Percentiles rank a stretch among this genome's conserved stretches.
Evolutionary conservation across 2,888 invertebrate genomes (phyloP).

Genomic region (Rhaphigaster nebulosa): DNA sequence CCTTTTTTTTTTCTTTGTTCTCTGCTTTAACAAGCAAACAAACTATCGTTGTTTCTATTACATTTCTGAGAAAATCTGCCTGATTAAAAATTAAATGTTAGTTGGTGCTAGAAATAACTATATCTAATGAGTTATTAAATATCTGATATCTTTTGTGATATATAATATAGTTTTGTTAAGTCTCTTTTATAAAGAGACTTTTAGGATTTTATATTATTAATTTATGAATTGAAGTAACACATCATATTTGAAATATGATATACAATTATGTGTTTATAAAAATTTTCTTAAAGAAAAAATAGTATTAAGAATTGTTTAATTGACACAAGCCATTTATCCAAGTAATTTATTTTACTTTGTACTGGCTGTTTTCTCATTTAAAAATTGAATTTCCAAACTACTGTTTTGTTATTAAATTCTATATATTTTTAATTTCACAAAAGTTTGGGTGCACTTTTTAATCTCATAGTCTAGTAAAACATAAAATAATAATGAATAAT

Average conservation of each 20-base stretch:
- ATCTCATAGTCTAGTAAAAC: not conserved
- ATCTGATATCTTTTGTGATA: constrained; percentile 32
- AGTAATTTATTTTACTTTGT: not conserved
- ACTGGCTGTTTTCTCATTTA: not conserved
- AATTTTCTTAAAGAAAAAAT: not conserved
- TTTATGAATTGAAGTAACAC: not conserved
- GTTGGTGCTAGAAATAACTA: not conserved
- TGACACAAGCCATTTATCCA: not conserved
- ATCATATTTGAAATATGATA: not conserved
- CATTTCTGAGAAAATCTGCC: constrained; percentile 23
- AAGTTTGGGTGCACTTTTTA: not conserved
- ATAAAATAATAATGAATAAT: too few relatives aligned
- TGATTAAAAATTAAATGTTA: not conserved
- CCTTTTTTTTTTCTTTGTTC: not conserved
- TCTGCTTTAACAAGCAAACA: not conserved
- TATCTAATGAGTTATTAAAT: not conserved
- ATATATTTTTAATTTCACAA: not conserved
- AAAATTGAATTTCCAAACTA: not conserved
- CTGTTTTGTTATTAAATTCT: not conserved
- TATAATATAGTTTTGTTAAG: constrained; percentile 22
- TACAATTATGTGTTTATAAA: not conserved
- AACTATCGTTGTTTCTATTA: not conserved
- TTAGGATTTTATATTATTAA: not conserved
- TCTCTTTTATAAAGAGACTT: constrained; percentile 35
- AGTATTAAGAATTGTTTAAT: not conserved